Conservation (phyloP, 2,888 invertebrate genomes). For the Chrysomela aeneicollis region DNA sequence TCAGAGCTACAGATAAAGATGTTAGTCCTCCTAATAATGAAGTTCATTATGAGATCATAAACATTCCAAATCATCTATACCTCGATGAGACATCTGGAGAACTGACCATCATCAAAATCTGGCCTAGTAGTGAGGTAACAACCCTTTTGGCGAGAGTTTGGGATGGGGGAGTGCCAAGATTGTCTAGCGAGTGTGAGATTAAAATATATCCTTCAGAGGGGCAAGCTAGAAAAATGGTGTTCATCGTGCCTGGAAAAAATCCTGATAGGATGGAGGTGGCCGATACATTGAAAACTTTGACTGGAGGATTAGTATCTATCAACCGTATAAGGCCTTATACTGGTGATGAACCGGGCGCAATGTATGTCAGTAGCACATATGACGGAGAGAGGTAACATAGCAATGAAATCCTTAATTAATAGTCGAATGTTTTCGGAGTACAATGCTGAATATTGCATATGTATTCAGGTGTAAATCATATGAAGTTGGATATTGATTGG, state of each 20-base stretch:
- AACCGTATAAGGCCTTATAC: slow-evolving; percentile 76
- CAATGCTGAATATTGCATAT: too few species aligned
- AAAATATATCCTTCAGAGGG: slow-evolving; percentile 81
- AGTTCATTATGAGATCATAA: slow-evolving; percentile 83
- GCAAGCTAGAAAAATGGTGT: slow-evolving; percentile 78
- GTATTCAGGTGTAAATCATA: too few species aligned
- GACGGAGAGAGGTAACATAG: slow-evolving; percentile 67
- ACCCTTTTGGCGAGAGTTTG: slow-evolving; percentile 80
- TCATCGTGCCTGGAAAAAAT: slow-evolving; percentile 81
- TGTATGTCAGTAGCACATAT: slow-evolving; percentile 63
- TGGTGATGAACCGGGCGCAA: slow-evolving; percentile 65
- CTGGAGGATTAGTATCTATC: slow-evolving; percentile 81
- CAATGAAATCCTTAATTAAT: too few species aligned
- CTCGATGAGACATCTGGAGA: slow-evolving; percentile 80
- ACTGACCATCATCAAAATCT: slow-evolving; percentile 68
- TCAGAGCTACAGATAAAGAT: slow-evolving; percentile 86
- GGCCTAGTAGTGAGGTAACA: slow-evolving; percentile 61
- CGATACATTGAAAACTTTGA: slow-evolving; percentile 77
- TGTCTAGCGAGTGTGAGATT: slow-evolving; percentile 76
- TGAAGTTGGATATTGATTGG: too few species aligned
- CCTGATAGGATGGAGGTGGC: slow-evolving; percentile 78
- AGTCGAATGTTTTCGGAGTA: too few species aligned
- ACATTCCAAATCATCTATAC: slow-evolving; percentile 75
- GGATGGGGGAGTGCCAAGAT: slow-evolving; percentile 84
- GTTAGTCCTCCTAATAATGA: slow-evolving; percentile 85